Evolutionary conservation across 2,888 invertebrate genomes (phyloP).

Genomic region (Criorhina ranunculi): DNA sequence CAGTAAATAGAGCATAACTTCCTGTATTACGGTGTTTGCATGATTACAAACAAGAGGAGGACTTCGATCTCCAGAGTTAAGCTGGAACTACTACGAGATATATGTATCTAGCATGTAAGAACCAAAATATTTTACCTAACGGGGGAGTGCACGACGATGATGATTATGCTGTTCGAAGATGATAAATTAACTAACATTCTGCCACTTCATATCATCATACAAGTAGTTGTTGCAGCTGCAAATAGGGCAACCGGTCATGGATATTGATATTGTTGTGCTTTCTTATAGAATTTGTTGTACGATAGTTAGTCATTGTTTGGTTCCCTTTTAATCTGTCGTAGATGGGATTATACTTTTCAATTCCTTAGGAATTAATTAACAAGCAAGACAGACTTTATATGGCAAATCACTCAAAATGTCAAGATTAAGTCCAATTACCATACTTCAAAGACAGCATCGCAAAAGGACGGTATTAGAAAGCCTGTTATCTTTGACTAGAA

Average conservation of each 20-base stretch:
- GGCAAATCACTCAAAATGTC: constrained; percentile 35
- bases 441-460: background rate
- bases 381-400: no score
- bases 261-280: background rate
- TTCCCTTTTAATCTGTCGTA: no score
- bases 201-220: constrained; percentile 8
- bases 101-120: background rate
- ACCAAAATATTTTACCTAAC: constrained; percentile 28
- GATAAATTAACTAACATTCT: constrained; percentile 54
- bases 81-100: background rate
- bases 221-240: background rate
- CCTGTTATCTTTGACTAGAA: constrained; percentile 25
- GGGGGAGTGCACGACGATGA: constrained; percentile 9
- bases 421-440: constrained; percentile 31
- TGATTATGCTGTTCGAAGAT: constrained; percentile 50
- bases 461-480: background rate
- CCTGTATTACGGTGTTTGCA: constrained; percentile 67
- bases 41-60: constrained; percentile 47
- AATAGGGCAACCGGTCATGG: constrained; percentile 4
- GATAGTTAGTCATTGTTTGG: no score
- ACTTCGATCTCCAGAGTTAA: constrained; percentile 15
- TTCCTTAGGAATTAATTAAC: no score
- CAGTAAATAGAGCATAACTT: constrained; percentile 73
- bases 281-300: no score
- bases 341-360: no score